Percentiles rank a stretch among this genome's conserved stretches.
These are phyloP conservation scores for Rambutsinella grinnellia DNA, from an alignment of 2,888 invertebrate species.

Conservation along the genomic window DNA sequence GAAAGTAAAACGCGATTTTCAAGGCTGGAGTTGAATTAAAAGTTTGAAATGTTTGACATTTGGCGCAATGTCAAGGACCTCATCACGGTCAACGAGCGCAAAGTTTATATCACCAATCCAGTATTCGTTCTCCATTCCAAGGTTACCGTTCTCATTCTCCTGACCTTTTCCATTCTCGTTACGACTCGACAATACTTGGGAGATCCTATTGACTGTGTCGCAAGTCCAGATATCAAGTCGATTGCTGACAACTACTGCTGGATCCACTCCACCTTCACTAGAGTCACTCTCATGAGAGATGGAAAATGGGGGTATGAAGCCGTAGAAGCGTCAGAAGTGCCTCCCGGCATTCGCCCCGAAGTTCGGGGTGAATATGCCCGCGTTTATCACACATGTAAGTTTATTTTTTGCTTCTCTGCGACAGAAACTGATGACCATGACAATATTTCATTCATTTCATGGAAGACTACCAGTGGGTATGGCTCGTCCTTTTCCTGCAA, in stretches of 20 bases:
- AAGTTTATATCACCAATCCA: slow-evolving; percentile 56
- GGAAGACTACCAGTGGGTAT: no score
- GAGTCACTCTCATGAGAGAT: slow-evolving; percentile 50
- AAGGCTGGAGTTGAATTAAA: neutral
- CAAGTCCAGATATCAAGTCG: slow-evolving; percentile 55
- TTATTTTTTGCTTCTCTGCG: no score
- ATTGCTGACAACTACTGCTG: slow-evolving; percentile 62
- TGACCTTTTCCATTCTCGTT: slow-evolving; percentile 59
- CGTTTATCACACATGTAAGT: slow-evolving; percentile 54
- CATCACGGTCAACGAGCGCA: slow-evolving; percentile 49
- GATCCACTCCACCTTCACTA: slow-evolving; percentile 63
- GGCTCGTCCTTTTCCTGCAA: slow-evolving; percentile 57
- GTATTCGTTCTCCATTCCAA: slow-evolving; percentile 62
- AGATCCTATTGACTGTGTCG: slow-evolving; percentile 63
- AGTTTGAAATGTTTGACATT: slow-evolving; percentile 59
- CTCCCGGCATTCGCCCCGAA: slow-evolving; percentile 56
- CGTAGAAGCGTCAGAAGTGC: slow-evolving; percentile 47
- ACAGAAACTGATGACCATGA: no score
- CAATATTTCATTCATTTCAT: slow-evolving; percentile 24
- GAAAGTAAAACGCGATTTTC: no score
- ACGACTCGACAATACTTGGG: slow-evolving; percentile 59
- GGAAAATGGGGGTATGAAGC: slow-evolving; percentile 62
- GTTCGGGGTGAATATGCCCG: slow-evolving; percentile 27
- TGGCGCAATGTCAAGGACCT: slow-evolving; percentile 60
- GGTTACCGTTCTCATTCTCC: slow-evolving; percentile 58